These are phyloP conservation scores for Zaprionus obscuricornis DNA, from an alignment of 2,888 invertebrate species.

Conservation along the genomic window DNA sequence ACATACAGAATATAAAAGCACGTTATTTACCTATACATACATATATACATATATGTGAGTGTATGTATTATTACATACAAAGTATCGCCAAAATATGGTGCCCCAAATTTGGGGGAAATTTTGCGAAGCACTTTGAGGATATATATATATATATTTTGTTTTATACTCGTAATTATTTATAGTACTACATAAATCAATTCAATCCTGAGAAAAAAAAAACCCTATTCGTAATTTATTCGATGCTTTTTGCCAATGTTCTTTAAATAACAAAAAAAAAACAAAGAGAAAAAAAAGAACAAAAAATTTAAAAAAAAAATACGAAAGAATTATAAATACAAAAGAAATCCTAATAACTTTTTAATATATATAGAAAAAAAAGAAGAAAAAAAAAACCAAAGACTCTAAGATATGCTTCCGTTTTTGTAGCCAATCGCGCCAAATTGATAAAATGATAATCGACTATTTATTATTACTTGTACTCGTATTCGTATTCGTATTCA, in stretches of 20 bases:
- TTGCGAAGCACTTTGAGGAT: too few species aligned
- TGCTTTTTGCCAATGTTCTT: conserved; percentile 43
- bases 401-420: too few species aligned
- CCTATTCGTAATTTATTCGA: conserved; percentile 35
- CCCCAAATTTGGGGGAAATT: too few species aligned
- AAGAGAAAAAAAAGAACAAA: not conserved
- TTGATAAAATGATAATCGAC: too few species aligned
- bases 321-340: conserved; percentile 7
- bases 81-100: conserved; percentile 2
- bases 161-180: conserved; percentile 21
- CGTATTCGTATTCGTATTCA: too few species aligned
- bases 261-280: conserved; percentile 4
- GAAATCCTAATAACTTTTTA: too few species aligned
- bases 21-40: conserved; percentile 11
- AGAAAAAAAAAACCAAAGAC: too few species aligned
- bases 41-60: conserved; percentile 16
- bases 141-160: conserved; percentile 7
- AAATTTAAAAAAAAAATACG: not conserved
- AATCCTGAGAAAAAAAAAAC: not conserved
- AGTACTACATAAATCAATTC: conserved; percentile 1
- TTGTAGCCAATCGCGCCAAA: too few species aligned
- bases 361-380: too few species aligned
- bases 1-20: conserved; percentile 9
- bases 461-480: too few species aligned
- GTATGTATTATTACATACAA: conserved; percentile 8